phyloP scores from a whole-genome alignment of 2,888 invertebrate genomes.

The Agrotis ipsilon region DNA sequence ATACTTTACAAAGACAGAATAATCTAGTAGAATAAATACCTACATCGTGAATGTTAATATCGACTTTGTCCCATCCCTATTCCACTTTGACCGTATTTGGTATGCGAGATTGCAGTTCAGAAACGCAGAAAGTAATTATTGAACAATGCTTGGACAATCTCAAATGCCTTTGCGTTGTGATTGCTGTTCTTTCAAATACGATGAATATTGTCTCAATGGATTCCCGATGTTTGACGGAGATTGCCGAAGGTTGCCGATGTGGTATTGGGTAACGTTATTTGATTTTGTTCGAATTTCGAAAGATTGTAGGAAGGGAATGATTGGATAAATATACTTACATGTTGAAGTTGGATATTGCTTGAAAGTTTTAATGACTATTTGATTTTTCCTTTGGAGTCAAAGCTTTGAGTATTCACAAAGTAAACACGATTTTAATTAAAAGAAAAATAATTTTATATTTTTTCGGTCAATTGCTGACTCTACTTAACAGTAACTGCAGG shows the following conservation, averaged over 20 bases:
- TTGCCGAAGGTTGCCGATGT: conserved; percentile 23
- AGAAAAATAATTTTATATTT: too few relatives aligned
- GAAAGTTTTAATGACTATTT: conserved; percentile 1
- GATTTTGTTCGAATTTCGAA: conserved; percentile 34
- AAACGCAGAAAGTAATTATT: conserved; percentile 64
- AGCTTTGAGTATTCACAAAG: too few relatives aligned
- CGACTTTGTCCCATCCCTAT: conserved; percentile 46
- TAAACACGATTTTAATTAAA: too few relatives aligned
- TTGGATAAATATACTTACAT: conserved; percentile 1
- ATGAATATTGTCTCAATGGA: conserved; percentile 37
- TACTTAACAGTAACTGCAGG: too few relatives aligned
- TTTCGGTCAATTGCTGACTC: too few relatives aligned
- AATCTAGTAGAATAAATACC: background rate
- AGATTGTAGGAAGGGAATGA: background rate
- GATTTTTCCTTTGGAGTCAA: background rate
- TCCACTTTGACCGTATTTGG: conserved; percentile 43
- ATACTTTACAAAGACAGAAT: background rate
- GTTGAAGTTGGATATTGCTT: background rate
- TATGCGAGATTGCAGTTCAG: conserved; percentile 61
- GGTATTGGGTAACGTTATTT: conserved; percentile 19
- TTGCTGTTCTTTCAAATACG: conserved; percentile 50
- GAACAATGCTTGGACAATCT: conserved; percentile 58
- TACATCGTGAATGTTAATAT: conserved; percentile 10
- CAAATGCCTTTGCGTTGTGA: conserved; percentile 55
- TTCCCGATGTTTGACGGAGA: conserved; percentile 35